A percentile compares a stretch with the other conserved stretches of the same genome.
Evolutionary conservation across 2,797 vertebrate species (phyloP).

Genomic region (Mus spretus): DNA sequence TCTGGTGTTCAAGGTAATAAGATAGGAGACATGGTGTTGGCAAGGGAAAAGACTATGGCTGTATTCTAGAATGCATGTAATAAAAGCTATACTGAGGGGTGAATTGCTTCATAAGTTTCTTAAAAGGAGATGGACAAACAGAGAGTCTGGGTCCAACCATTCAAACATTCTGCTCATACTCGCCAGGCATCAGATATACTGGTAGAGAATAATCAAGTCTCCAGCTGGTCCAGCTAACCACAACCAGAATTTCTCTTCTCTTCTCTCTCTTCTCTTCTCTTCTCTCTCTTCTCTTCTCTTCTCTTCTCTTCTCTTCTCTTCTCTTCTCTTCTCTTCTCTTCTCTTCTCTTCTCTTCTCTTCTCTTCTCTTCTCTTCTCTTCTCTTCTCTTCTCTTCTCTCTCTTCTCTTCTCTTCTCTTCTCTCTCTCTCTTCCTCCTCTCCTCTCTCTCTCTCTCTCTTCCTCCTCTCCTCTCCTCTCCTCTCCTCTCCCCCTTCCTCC

Average conservation of each 20-base stretch:
- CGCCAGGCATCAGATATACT: background rate
- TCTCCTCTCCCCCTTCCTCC: accelerated
- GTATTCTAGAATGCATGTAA: background rate
- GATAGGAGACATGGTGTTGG: background rate
- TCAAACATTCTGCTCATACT: background rate
- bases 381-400: accelerated
- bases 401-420: no score
- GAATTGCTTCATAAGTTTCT: background rate
- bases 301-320: no score
- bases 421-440: accelerated
- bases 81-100: background rate
- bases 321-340: no score
- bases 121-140: background rate
- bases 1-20: background rate
- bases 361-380: no score
- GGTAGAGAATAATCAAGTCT: background rate
- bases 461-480: no score
- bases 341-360: accelerated
- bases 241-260: background rate
- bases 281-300: background rate
- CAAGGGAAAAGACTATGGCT: background rate
- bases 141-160: background rate
- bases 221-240: background rate
- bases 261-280: background rate
- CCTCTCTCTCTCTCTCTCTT: no score